Evolutionary conservation across 2,888 invertebrate species (phyloP), one percentile per base, ranked within the genome.

Genomic region (Ochropleura leucogaster): DNA sequence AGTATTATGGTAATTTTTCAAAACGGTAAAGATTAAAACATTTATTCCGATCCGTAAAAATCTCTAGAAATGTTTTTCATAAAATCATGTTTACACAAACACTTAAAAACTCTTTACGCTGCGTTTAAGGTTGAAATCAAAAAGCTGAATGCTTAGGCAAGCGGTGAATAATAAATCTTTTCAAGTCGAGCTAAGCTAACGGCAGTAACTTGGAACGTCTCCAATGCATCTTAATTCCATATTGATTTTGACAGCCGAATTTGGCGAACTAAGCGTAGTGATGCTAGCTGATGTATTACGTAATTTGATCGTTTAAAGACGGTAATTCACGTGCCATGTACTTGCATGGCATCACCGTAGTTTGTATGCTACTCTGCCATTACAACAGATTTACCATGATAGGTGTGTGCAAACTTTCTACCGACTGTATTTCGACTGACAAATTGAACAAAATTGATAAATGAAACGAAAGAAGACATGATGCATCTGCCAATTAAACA

Each of bases 161-260:
- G 69, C 67, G 53, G 44, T 76, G 59, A 76, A 75, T 64, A 75
- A 80, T 70, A 80, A 80, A 55, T 76, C 51, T 40, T 63, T 51
- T 49, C 55, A 77, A 68, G 64, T 44, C 12, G 46, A 60, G 60
- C 55, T 68, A 55, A 64, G 49, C 53, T n/a, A n/a, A 20, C 18
- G 71, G 59, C 53, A 67, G 63, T 44, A 12, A 64, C 71, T 80
- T 80, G 80, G 68, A 80, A 16, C 60, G 30, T 30, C 49, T 80
- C 80, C 80, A 80, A 80, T 80, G 81, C 71, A 76, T 77, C 77
- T 71, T 71, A 80, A 80, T 80, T 57, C 51, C 42, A 46, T 68
- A 80, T 80, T 80, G 77, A 80, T 77, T 80, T 77, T 77, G 72
- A 80, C 72, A 68, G 60, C 20, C 14, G 5, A 68, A 68, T 44